These are phyloP conservation scores for Dorcus parallelipipedus DNA, from an alignment of 2,888 invertebrate species.

Conservation along the genomic window DNA sequence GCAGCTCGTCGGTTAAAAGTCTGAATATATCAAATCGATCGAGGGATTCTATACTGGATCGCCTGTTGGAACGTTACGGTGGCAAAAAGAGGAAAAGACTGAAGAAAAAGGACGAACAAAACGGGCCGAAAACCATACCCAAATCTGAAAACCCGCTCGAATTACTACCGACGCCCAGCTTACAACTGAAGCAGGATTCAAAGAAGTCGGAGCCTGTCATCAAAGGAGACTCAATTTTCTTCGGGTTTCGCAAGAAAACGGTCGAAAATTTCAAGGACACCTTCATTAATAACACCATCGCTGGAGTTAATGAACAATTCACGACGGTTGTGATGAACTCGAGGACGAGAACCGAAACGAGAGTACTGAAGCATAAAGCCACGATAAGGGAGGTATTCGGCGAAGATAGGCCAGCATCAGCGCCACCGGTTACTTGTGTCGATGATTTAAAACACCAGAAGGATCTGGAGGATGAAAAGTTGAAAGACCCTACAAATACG, in stretches of 20 bases:
- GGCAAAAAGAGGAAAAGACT: slow-evolving; percentile 56
- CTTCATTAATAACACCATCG: slow-evolving; percentile 61
- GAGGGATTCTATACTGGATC: slow-evolving; percentile 56
- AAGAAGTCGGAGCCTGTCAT: slow-evolving; percentile 38
- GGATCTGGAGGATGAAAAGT: slow-evolving; percentile 41
- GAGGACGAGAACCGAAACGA: slow-evolving; percentile 72
- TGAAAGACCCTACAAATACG: slow-evolving; percentile 47
- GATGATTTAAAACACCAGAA: slow-evolving; percentile 41
- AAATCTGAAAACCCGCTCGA: slow-evolving; percentile 57
- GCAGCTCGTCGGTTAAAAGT: slow-evolving; percentile 65
- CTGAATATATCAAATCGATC: slow-evolving; percentile 49
- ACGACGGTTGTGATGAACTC: slow-evolving; percentile 70
- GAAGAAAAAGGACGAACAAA: slow-evolving; percentile 56
- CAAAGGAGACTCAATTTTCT: slow-evolving; percentile 58
- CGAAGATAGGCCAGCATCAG: slow-evolving; percentile 75
- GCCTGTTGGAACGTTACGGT: slow-evolving; percentile 64
- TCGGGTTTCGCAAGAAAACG: slow-evolving; percentile 67
- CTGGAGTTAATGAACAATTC: slow-evolving; percentile 61
- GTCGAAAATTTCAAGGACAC: slow-evolving; percentile 64
- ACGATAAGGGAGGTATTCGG: slow-evolving; percentile 82
- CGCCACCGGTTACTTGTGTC: slow-evolving; percentile 67
- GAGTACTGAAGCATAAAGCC: slow-evolving; percentile 68
- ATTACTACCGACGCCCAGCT: slow-evolving; percentile 63
- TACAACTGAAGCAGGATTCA: slow-evolving; percentile 50
- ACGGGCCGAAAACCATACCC: slow-evolving; percentile 55